These are phyloP conservation scores for Telenomus remus DNA, from an alignment of 1,140 invertebrate species.

Conservation along the genomic window DNA sequence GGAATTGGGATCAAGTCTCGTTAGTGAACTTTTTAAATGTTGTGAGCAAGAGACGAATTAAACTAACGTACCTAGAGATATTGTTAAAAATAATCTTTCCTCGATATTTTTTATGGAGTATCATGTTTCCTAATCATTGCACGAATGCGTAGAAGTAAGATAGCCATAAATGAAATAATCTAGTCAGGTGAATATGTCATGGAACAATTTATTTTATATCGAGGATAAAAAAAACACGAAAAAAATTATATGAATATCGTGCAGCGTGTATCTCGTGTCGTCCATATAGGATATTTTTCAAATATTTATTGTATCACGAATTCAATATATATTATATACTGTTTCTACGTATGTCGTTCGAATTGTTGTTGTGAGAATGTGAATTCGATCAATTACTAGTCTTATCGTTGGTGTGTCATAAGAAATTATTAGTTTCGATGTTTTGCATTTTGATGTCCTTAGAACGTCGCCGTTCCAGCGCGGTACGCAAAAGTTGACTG, in stretches of 20 bases:
- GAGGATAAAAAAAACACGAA: slow-evolving; percentile 41
- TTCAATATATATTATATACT: slow-evolving; percentile 59
- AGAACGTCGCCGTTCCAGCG: slow-evolving; percentile 25
- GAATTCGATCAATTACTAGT: slow-evolving; percentile 53
- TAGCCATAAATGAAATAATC: slow-evolving; percentile 68
- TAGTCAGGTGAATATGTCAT: slow-evolving; percentile 69
- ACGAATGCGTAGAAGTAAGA: slow-evolving; percentile 62
- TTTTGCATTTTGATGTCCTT: slow-evolving; percentile 50
- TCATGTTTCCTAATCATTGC: slow-evolving; percentile 63
- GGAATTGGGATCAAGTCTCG: slow-evolving; percentile 75
- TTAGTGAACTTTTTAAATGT: slow-evolving; percentile 63
- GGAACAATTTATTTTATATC: slow-evolving; percentile 47
- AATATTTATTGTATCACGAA: slow-evolving; percentile 56
- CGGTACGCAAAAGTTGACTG: slow-evolving; percentile 7
- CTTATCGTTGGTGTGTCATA: slow-evolving; percentile 40
- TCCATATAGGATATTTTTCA: slow-evolving; percentile 58
- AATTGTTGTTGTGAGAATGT: slow-evolving; percentile 50
- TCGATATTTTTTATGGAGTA: slow-evolving; percentile 74
- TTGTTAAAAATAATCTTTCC: slow-evolving; percentile 63
- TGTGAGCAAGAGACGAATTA: slow-evolving; percentile 57
- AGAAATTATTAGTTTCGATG: slow-evolving; percentile 42
- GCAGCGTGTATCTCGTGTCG: slow-evolving; percentile 51
- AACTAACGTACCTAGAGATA: slow-evolving; percentile 63
- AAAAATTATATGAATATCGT: slow-evolving; percentile 36
- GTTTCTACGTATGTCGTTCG: slow-evolving; percentile 54